Evolutionary conservation across 2,888 invertebrate genomes (phyloP), one percentile per base, ranked within the genome.

Genomic region (Heliconius ethilla): DNA sequence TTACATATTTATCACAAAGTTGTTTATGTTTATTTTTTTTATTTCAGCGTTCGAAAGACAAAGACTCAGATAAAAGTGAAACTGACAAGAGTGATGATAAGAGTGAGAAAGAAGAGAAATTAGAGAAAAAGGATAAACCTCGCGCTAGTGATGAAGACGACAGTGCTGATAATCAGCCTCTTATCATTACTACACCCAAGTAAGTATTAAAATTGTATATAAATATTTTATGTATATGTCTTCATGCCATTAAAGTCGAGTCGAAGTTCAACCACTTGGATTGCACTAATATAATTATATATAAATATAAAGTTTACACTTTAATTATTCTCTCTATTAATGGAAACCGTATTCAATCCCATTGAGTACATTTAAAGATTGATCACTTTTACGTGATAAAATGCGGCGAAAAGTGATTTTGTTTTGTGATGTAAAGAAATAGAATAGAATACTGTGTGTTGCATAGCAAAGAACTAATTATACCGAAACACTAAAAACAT

Each of bases 111-210:
- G 82, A 86, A 45, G 91, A 90, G 81, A 93, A 91, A 81, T 70
- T 83, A 51, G 90, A 90, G 70, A 90, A 92, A 82, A 93, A 92
- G 72, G 94, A 93, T 75, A 93, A 92, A 79, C 82, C 85, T 0
- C 89, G 88, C 18, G 88, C 87, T 15, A 94, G 93, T 59, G 95
- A 95, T 78, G 93, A 89, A 69, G 95, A 95, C 72, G 93, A 92
- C 83, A 94, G 92, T 80, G 92, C 92, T 51, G 95, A 95, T 82
- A 95, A 95, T 82, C 94, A 94, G 74, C 95, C 95, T 0, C 86
- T 90, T 0, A 90, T 91, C 51, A 83, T 83, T 2, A 90, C 91
- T 37, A 89, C 92, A 6, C 92, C 92, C 5, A 93, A 93, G 94
- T 94, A 84, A 86, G 90, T 86, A 22, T 22, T 29, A 22, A 22